These are phyloP conservation scores for Myrmecophaga tridactyla DNA, from an alignment of 2,113 vertebrate species.

Conservation along the genomic window DNA sequence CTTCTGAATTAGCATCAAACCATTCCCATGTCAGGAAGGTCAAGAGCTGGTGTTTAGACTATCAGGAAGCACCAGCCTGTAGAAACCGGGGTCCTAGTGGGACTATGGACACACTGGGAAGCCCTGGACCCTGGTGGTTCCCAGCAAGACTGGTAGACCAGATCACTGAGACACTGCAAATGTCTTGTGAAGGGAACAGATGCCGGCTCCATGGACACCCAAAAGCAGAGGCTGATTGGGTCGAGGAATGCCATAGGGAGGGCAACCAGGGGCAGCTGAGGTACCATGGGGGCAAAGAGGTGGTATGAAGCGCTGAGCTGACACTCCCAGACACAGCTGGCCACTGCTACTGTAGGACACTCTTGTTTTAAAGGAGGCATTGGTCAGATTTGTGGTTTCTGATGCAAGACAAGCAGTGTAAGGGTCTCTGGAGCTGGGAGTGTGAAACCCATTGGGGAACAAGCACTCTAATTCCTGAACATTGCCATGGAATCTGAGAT, in stretches of 20 bases:
- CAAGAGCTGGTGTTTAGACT: background rate
- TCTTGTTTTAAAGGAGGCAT: background rate
- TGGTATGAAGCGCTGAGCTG: background rate
- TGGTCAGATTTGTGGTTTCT: background rate
- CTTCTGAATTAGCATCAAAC: conserved; percentile 56
- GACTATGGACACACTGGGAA: background rate
- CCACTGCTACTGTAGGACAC: background rate
- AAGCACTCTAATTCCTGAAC: background rate
- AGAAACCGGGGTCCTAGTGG: background rate
- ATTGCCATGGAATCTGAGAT: background rate
- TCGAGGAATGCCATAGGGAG: background rate
- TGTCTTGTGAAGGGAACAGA: background rate
- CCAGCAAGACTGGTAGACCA: background rate
- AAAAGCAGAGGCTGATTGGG: background rate
- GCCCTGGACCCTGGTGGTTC: background rate
- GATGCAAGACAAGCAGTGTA: background rate
- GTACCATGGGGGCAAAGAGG: background rate
- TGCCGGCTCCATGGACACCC: background rate
- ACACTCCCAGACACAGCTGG: background rate
- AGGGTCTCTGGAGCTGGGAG: background rate
- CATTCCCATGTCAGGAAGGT: background rate
- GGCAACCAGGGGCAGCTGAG: background rate
- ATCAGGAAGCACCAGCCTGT: background rate
- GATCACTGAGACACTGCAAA: background rate
- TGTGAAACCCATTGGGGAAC: background rate